These are phyloP conservation scores for Aphidius gifuensis DNA, from an alignment of 1,140 invertebrate genomes.

Conservation along the genomic window DNA sequence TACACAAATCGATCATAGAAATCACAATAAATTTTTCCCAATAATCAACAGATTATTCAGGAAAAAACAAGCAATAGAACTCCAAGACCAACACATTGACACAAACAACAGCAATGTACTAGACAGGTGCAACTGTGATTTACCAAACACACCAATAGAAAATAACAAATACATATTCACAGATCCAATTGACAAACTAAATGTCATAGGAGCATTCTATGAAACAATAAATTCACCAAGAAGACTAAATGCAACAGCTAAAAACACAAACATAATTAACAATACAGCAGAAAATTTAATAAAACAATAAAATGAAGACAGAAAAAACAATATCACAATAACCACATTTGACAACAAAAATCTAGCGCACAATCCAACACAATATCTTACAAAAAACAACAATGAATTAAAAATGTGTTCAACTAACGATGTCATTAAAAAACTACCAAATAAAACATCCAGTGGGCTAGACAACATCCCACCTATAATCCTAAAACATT, in stretches of 20 bases:
- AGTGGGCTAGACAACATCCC: slow-evolving; percentile 14
- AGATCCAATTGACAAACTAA: slow-evolving; percentile 4
- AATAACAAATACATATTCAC: slow-evolving; percentile 13
- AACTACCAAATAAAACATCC: slow-evolving; percentile 23
- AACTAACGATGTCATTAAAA: not conserved
- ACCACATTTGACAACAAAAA: not conserved
- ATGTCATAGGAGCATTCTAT: slow-evolving; percentile 16
- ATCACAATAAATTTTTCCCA: slow-evolving; percentile 13
- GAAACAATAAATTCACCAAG: slow-evolving; percentile 17
- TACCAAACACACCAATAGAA: not conserved
- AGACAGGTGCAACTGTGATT: not conserved
- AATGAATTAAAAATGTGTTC: not conserved
- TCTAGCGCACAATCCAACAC: not conserved
- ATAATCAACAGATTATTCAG: not conserved
- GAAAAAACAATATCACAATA: not conserved
- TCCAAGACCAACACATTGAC: slow-evolving; percentile 2
- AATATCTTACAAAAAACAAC: not conserved
- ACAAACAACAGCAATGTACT: not conserved
- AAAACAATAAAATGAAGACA: not conserved
- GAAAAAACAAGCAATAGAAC: slow-evolving; percentile 9
- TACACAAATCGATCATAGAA: slow-evolving; percentile 7
- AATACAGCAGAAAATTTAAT: not conserved
- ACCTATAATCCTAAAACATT: slow-evolving; percentile 15
- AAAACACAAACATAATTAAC: slow-evolving; percentile 4
- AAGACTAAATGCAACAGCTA: slow-evolving; percentile 9